phyloP scores from a whole-genome alignment of 2,888 invertebrate species.

The Apamea crenata region DNA sequence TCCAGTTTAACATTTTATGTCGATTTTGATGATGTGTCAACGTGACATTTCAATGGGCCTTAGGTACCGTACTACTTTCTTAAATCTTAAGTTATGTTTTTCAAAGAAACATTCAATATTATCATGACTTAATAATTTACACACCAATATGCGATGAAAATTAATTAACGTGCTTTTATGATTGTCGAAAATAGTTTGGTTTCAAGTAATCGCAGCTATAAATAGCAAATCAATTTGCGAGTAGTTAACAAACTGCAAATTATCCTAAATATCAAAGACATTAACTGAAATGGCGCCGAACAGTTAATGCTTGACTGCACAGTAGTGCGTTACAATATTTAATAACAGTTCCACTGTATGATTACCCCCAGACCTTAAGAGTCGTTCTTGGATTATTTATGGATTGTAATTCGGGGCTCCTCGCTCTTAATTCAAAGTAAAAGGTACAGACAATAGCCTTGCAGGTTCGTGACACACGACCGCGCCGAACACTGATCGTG shows the following conservation, averaged over 20 bases:
- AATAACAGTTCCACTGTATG: conserved; percentile 67
- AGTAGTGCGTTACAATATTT: conserved; percentile 60
- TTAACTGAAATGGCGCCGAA: conserved; percentile 18
- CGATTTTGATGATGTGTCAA: too few relatives aligned
- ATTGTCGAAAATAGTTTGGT: background rate
- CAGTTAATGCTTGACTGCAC: conserved; percentile 47
- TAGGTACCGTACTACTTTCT: background rate
- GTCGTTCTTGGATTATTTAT: conserved; percentile 82
- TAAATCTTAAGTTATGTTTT: background rate
- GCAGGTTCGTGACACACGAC: conserved; percentile 77
- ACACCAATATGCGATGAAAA: background rate
- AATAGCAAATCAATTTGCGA: conserved; percentile 15
- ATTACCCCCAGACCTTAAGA: conserved; percentile 78
- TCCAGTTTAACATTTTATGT: background rate
- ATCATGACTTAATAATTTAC: background rate
- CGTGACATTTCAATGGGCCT: background rate
- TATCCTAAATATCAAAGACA: conserved; percentile 33
- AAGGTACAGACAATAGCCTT: conserved; percentile 83
- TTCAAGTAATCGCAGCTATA: background rate
- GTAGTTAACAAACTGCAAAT: conserved; percentile 6
- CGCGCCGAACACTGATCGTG: conserved; percentile 55
- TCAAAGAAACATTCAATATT: background rate
- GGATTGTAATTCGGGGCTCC: conserved; percentile 79
- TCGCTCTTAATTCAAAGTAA: conserved; percentile 83
- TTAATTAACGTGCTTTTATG: background rate